Conservation (phyloP, 2,888 invertebrate genomes). For the Pimpla rufipes region DNA sequence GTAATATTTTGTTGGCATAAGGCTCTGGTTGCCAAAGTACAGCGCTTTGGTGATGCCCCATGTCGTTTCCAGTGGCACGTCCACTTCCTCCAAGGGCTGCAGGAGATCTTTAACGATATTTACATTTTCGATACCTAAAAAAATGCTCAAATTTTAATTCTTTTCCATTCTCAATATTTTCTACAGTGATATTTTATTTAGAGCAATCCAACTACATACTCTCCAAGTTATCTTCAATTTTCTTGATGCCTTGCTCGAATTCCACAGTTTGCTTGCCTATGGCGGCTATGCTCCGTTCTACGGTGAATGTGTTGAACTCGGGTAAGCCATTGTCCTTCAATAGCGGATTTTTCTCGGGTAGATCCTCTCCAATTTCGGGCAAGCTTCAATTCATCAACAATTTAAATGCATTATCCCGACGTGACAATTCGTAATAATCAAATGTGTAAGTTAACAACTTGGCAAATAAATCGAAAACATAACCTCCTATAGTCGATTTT, state of each 20-base stretch:
- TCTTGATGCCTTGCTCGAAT: constrained; percentile 91
- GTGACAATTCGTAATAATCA: constrained; percentile 15
- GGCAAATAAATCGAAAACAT: constrained; percentile 65
- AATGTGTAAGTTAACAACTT: background rate
- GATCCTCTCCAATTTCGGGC: constrained; percentile 94
- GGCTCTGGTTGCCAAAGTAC: constrained; percentile 91
- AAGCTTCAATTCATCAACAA: constrained; percentile 85
- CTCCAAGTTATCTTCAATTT: constrained; percentile 88
- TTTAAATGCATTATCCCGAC: constrained; percentile 45
- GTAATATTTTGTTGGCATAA: constrained; percentile 93
- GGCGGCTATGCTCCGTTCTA: constrained; percentile 94
- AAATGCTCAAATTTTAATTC: background rate
- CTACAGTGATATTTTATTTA: constrained; percentile 63
- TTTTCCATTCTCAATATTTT: constrained; percentile 73
- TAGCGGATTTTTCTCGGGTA: constrained; percentile 91
- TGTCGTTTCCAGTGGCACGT: constrained; percentile 91
- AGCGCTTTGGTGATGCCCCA: constrained; percentile 96
- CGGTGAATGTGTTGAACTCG: constrained; percentile 92
- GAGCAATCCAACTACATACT: constrained; percentile 79
- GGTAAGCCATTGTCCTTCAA: constrained; percentile 91
- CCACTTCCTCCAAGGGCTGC: constrained; percentile 91
- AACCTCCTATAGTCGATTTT: constrained; percentile 65
- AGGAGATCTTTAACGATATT: constrained; percentile 90
- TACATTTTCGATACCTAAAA: constrained; percentile 53
- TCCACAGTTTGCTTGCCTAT: constrained; percentile 93